Evolutionary conservation across 2,888 invertebrate species (phyloP).

Genomic region (Thysanoteuthis rhombus): DNA sequence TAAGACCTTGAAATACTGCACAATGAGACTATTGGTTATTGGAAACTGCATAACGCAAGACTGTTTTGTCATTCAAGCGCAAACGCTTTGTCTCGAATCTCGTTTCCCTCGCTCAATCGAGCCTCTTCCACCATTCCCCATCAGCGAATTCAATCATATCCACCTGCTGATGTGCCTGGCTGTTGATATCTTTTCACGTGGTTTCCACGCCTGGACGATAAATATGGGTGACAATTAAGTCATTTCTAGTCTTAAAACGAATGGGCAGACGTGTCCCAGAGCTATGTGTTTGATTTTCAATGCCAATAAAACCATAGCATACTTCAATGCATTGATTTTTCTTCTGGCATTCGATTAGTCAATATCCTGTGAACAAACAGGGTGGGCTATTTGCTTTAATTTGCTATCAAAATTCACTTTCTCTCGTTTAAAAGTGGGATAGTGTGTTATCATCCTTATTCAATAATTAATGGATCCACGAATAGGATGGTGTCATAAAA

Average conservation of each 20-base stretch:
- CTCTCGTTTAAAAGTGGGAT: too few species aligned
- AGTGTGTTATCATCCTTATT: too few species aligned
- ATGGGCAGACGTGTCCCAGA: not conserved
- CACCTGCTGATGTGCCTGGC: not conserved
- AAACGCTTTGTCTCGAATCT: not conserved
- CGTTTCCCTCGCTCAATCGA: not conserved
- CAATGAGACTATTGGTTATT: not conserved
- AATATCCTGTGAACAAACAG: too few species aligned
- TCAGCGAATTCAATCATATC: not conserved
- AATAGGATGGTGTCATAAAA: too few species aligned
- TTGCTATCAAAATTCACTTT: too few species aligned
- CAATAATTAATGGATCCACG: too few species aligned
- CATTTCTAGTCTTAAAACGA: not conserved
- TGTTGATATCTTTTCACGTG: not conserved
- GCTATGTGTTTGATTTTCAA: not conserved
- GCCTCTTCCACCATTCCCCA: not conserved
- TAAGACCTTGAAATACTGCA: not conserved
- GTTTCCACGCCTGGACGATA: not conserved
- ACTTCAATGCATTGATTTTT: too few species aligned
- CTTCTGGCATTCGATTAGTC: too few species aligned
- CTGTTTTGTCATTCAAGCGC: not conserved
- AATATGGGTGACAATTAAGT: not conserved
- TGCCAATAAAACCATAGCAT: not conserved
- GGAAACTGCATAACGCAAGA: not conserved
- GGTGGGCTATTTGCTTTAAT: too few species aligned